Base-by-base conservation (phyloP, 2,888 invertebrate genomes). In the Ferdinandea cuprea region DNA sequence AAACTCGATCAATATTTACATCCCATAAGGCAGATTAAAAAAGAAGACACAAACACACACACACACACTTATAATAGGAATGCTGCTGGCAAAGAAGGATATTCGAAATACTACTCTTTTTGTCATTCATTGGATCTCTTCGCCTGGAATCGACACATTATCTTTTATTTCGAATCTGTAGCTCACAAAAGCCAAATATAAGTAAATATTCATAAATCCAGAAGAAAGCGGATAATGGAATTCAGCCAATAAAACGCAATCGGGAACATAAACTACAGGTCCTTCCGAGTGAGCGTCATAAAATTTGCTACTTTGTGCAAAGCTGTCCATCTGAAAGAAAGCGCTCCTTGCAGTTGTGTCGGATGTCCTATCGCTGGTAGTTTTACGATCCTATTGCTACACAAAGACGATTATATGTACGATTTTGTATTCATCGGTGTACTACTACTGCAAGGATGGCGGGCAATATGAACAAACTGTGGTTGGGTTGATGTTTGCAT, bases 1-100 rank as follows among this genome's bases (percentile, higher is more conserved):
- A 59, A 79, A 79, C 52, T 58, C 52, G 76, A 81, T 81, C 76
- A 76, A 69, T 80, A 58, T 69, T 80, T 63, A 69, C 63, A 74
- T 69, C 42, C 63, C 42, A 61, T 48, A 40, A 69, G 77, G 46
- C 56, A 69, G 48, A 73, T 73, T 48, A 42, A 50, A 78, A 58
- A 68, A 13, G 11, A 74, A 48, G 40, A 68, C 35, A 52, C 37
- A 42, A n/a, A 19, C 44, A 1, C n/a, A 6, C n/a, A n/a, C 9
- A 19, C n/a, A 19, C 3, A 13, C 25, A 21, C 37, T 15, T 7
- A 25, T 13, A 15, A 13, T 37, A 6, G 25, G 37, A 50, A 2
- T 15, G 19, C 4, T 19, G 21, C 46, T 48, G 6, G 7, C 21
- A 11, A 44, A 68, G 30, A 21, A 15, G 30, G 7, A 40, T 19